Percentiles rank a stretch among this genome's conserved stretches.
phyloP scores from a whole-genome alignment of 2,113 vertebrate species.

The Poeciliopsis prolifica region DNA sequence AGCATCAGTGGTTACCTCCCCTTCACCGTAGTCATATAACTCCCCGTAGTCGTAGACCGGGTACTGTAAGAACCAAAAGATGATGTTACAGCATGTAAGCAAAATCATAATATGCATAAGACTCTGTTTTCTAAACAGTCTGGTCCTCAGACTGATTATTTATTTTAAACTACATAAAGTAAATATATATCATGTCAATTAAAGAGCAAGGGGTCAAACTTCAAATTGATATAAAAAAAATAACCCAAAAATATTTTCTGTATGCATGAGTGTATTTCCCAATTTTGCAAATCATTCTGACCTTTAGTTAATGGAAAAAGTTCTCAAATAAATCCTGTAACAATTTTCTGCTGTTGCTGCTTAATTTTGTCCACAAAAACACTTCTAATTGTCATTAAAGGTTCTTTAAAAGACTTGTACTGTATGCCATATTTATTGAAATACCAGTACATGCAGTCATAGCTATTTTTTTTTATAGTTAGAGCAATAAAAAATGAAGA shows the following conservation, averaged over 20 bases:
- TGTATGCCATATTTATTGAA: neutral
- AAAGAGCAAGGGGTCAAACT: neutral
- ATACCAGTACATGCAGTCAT: conserved; percentile 19
- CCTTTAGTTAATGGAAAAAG: conserved; percentile 15
- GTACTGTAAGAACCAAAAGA: conserved; percentile 86
- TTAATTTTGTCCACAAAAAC: conserved; percentile 31
- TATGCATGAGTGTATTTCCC: conserved; percentile 26
- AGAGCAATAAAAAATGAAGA: conserved; percentile 8
- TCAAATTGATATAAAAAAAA: conserved; percentile 37
- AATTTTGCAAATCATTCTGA: neutral
- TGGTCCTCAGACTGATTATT: neutral
- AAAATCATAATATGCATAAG: conserved; percentile 32
- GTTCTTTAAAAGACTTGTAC: conserved; percentile 38
- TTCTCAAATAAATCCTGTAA: conserved; percentile 37
- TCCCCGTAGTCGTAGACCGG: conserved; percentile 90
- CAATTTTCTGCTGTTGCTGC: conserved; percentile 15
- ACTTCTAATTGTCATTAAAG: conserved; percentile 39
- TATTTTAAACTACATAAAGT: neutral
- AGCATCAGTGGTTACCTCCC: conserved; percentile 84
- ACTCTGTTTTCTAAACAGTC: neutral
- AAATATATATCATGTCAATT: conserved; percentile 30
- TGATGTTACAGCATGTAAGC: conserved; percentile 69
- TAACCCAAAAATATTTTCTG: conserved; percentile 3
- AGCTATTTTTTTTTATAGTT: conserved; percentile 3
- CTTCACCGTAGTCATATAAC: conserved; percentile 90